Evolutionary conservation across 2,888 invertebrate genomes (phyloP).

Genomic region (Pecten maximus): DNA sequence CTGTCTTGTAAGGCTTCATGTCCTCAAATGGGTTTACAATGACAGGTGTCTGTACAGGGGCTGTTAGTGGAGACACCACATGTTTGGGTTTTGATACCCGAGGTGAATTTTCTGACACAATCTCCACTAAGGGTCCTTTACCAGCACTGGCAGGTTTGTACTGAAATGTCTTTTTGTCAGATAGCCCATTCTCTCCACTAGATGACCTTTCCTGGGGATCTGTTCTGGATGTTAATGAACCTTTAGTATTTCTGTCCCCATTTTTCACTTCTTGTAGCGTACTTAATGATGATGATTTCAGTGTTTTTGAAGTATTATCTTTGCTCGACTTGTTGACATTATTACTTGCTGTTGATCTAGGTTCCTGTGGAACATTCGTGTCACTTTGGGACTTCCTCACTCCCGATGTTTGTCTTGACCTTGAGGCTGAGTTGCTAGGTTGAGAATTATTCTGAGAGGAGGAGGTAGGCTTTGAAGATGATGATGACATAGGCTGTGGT

Average conservation of each 20-base stretch:
- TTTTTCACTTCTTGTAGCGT: neutral
- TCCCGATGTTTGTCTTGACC: neutral
- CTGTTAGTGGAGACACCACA: conserved; percentile 46
- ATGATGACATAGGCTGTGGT: neutral
- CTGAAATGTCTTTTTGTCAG: conserved; percentile 39
- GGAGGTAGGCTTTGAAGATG: neutral
- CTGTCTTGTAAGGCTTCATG: conserved; percentile 56
- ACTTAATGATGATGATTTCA: neutral
- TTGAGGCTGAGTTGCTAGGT: neutral
- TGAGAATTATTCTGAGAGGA: neutral
- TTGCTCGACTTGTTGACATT: neutral
- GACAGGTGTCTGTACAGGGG: conserved; percentile 67
- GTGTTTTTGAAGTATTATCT: neutral
- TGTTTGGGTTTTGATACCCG: conserved; percentile 54
- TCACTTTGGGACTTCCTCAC: conserved; percentile 1
- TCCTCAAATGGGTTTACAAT: conserved; percentile 78
- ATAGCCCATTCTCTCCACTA: neutral
- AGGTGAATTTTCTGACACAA: conserved; percentile 59
- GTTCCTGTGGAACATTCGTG: neutral
- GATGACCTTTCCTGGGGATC: neutral
- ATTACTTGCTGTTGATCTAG: neutral
- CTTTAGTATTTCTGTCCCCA: neutral
- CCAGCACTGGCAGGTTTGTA: conserved; percentile 59
- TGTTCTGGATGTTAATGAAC: neutral
- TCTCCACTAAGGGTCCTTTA: conserved; percentile 64